Evolutionary conservation across 2,113 vertebrate genomes (phyloP), one percentile per base, ranked within the genome.

Genomic region (Callaeas wilsoni): DNA sequence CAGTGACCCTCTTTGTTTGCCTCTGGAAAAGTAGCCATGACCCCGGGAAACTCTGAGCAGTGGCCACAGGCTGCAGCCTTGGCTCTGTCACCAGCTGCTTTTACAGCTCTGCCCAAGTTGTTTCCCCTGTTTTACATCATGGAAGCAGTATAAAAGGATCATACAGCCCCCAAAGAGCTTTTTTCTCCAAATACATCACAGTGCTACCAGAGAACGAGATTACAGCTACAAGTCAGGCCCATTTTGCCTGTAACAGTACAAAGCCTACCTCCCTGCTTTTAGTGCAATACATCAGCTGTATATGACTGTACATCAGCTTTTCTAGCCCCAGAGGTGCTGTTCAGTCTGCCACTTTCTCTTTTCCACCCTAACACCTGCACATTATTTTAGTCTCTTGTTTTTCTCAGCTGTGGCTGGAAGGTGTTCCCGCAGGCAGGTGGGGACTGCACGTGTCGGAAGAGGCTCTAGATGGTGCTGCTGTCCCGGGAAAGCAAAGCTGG

Each of bases 381-480:
- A 16, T 62, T 49, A 44, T 44, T 88, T 90, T 60, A 55, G n/a
- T 23, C 29, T 27, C 10, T 10, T 20, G 29, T 30, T 35, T 37
- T 46, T 7, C 33, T 37, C 27, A 47, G 65, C 80, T 39, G 22
- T 0, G 6, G 32, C 21, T 56, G 60, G 87, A 6, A 65, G 69
- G n/a, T 0, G 3, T 16, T 69, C n/a, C 55, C 0, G 0, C 56
- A 10, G 84, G 73, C 23, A 47, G 84, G n/a, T 6, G 59, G 4
- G 2, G 13, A 1, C 8, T 35, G 93, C 41, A 23, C 17, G 0
- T 10, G 6, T 5, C 0, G 1, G 20, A 75, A 32, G 18, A 18
- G 69, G 32, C 96, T 90, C 85, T 49, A 97, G 96, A 83, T 96
- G 96, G 96, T 90, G 96, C 96, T 96, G 90, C 89, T 78, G 76